These are phyloP conservation scores for Archocentrus centrarchus DNA, from an alignment of 2,113 vertebrate species.

Conservation along the genomic window DNA sequence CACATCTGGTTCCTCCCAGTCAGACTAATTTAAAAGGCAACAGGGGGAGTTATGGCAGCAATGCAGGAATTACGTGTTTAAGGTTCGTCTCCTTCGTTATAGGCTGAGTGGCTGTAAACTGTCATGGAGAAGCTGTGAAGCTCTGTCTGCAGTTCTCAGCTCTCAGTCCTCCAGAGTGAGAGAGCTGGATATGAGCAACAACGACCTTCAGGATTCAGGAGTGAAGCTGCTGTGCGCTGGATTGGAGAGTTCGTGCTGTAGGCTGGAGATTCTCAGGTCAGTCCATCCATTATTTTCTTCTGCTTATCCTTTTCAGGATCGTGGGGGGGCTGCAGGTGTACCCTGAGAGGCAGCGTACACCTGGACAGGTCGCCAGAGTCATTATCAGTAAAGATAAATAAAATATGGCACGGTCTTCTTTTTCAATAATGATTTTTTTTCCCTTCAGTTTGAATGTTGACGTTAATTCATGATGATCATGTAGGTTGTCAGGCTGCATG, in stretches of 20 bases:
- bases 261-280: not conserved
- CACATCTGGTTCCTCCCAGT: not conserved
- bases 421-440: rapidly evolving
- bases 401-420: not conserved
- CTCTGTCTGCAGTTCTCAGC: not conserved
- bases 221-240: not conserved
- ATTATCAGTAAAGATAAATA: not conserved
- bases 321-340: too few relatives aligned
- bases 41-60: not conserved
- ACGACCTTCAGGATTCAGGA: not conserved
- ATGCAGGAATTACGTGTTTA: not conserved
- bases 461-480: not conserved
- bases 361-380: not conserved
- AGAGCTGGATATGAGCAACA: slow-evolving; percentile 4
- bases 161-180: not conserved
- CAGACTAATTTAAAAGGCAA: not conserved
- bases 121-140: not conserved
- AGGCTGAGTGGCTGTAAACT: slow-evolving; percentile 5
- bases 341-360: too few relatives aligned
- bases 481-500: slow-evolving; percentile 4
- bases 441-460: not conserved
- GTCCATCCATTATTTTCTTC: too few relatives aligned
- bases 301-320: too few relatives aligned
- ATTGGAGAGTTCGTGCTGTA: not conserved
- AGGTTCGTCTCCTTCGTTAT: too few relatives aligned